Conservation (phyloP, 2,797 vertebrate species). For the Acanthiza pusilla region DNA sequence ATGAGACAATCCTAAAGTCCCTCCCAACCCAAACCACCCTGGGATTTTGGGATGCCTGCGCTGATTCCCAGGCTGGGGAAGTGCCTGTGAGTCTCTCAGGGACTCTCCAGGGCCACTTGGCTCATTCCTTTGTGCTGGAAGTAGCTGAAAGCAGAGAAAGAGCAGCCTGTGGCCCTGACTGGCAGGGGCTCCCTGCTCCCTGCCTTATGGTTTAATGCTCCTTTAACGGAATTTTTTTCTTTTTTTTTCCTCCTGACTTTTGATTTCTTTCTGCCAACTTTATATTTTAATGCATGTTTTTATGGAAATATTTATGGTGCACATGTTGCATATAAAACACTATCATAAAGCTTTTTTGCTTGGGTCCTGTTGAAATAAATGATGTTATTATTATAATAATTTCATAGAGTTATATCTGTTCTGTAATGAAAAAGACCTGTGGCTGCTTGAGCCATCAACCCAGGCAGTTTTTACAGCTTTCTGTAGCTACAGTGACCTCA, state of each 20-base stretch:
- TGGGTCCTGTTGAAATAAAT: constrained; percentile 67
- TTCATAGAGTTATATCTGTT: constrained; percentile 68
- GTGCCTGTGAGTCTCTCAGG: not conserved
- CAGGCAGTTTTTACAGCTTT: constrained; percentile 35
- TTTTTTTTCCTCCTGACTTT: constrained; percentile 22
- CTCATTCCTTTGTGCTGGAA: not conserved
- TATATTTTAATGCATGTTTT: constrained; percentile 73
- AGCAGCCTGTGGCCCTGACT: constrained; percentile 21
- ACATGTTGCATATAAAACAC: constrained; percentile 72
- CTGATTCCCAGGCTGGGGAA: not conserved
- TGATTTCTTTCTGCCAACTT: constrained; percentile 70
- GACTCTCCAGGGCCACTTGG: not conserved
- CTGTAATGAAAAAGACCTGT: constrained; percentile 69
- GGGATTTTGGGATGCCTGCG: not conserved
- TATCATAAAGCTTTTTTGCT: constrained; percentile 65
- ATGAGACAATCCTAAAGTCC: fast-evolving
- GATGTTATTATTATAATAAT: constrained; percentile 67
- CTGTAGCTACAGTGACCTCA: constrained; percentile 56
- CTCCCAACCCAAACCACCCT: not conserved
- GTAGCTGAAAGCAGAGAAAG: constrained; percentile 31
- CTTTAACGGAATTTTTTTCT: constrained; percentile 37
- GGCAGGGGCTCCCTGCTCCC: constrained; percentile 37
- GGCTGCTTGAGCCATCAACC: constrained; percentile 44
- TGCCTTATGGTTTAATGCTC: constrained; percentile 21
- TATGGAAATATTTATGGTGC: constrained; percentile 76